Base-by-base conservation (phyloP, 2,113 vertebrate genomes). In the Cricetomys ansorgei region DNA sequence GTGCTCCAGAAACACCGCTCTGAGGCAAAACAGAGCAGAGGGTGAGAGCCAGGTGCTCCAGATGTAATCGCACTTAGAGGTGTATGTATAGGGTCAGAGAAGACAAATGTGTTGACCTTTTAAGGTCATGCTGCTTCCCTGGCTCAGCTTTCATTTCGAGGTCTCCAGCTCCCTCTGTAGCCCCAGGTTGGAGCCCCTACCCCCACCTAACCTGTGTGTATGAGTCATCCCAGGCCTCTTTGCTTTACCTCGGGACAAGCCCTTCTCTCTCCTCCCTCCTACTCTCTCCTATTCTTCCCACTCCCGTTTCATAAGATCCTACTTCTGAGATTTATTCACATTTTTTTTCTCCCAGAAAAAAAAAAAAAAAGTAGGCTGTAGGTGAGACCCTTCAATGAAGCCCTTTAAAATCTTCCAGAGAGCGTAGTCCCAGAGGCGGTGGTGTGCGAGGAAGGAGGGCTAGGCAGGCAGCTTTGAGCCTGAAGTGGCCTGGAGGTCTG, bases 331-430 rank as follows among this genome's bases (percentile, higher is more conserved):
- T 27, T 64, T 77, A 37, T 16, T 9, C 0, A 48, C 13, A 3
- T 3, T 7, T 0, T 37, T 27, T 8, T 40, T 40, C 8, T 6
- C 1, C 0, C 0, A 19, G 11, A 13, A 37, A 23, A 53, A 19
- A 79, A 73, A 80, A 84, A 87, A 88, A 1, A 3, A 13, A 59
- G 59, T 64, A 72, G 31, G 64, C 69, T 93, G 87, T 89, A 64
- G 13, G 40, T 81, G 72, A 89, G 57, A 75, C 1, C 17, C 19
- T 85, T 45, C 40, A 73, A 27, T 50, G 87, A 21, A 25, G 64
- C 17, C 43, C 3, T 86, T 57, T 19, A 12, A 93, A 91, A 59
- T 25, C 64, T 53, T 50, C 7, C 40, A 50, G 73, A 86, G 89
- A 53, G 92, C 59, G 34, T 29, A 37, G 64, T 3, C 27, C 91